Conservation (phyloP, 1,140 invertebrate species). For the Eumaeus atala region DNA sequence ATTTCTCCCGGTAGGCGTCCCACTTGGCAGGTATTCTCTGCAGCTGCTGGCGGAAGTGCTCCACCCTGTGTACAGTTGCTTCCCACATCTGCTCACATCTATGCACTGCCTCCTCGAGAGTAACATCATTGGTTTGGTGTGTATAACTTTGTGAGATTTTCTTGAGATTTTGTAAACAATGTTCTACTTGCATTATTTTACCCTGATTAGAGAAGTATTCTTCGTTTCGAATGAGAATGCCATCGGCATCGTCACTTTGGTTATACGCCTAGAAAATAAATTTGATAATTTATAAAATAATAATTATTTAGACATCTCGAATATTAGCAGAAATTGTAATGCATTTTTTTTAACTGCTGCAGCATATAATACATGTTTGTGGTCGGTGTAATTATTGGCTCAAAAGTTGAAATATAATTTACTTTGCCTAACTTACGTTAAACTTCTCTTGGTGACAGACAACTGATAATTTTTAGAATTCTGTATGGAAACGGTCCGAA, state of each 20-base stretch:
- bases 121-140: conserved; percentile 79
- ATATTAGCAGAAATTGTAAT: too few relatives aligned
- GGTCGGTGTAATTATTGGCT: too few relatives aligned
- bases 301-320: background rate
- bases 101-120: conserved; percentile 78
- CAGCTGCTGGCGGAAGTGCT: conserved; percentile 83
- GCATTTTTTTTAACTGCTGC: background rate
- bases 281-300: too few relatives aligned
- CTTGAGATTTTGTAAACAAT: conserved; percentile 84
- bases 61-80: conserved; percentile 80
- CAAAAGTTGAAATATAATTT: too few relatives aligned
- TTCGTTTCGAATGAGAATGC: conserved; percentile 84
- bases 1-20: conserved; percentile 89
- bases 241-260: conserved; percentile 87
- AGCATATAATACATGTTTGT: background rate
- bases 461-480: too few relatives aligned
- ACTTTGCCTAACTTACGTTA: too few relatives aligned
- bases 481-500: too few relatives aligned
- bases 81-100: conserved; percentile 84
- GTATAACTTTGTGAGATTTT: conserved; percentile 80
- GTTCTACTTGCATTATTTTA: conserved; percentile 81
- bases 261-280: conserved; percentile 78
- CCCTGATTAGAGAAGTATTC: conserved; percentile 83
- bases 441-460: too few relatives aligned
- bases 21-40: conserved; percentile 93